A percentile compares a stretch with the other conserved stretches of the same genome.
These are phyloP conservation scores for Eurosta solidaginis DNA, from an alignment of 1,140 invertebrate genomes.

Conservation along the genomic window DNA sequence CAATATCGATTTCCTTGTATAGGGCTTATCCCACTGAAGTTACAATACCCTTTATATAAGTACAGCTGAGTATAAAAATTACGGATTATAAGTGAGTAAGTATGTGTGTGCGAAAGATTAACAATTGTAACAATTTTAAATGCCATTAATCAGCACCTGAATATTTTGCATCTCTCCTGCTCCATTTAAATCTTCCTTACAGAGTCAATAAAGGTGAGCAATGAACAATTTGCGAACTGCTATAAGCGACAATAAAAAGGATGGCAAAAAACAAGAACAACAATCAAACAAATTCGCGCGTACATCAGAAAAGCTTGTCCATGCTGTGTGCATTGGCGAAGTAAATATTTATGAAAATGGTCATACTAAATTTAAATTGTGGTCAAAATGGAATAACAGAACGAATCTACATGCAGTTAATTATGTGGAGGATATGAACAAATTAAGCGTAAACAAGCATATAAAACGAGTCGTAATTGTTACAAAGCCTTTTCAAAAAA, in stretches of 20 bases:
- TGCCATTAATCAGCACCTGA: conserved; percentile 1
- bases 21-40: too few species aligned
- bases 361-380: background rate
- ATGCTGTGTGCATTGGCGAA: too few species aligned
- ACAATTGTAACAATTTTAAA: background rate
- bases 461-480: background rate
- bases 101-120: too few species aligned
- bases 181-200: background rate
- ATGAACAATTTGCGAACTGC: background rate
- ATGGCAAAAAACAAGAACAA: background rate
- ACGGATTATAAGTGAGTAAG: too few species aligned
- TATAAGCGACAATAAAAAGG: background rate
- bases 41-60: too few species aligned
- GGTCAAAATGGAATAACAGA: background rate
- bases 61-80: too few species aligned
- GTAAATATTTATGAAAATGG: background rate
- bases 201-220: background rate
- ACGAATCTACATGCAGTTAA: background rate
- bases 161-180: background rate
- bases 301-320: background rate
- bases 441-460: background rate
- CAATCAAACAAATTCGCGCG: background rate
- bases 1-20: too few species aligned
- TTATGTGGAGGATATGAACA: background rate
- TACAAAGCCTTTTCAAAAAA: too few species aligned